phyloP scores from a whole-genome alignment of 1,140 invertebrate species.

The Glossosoma conforme region DNA sequence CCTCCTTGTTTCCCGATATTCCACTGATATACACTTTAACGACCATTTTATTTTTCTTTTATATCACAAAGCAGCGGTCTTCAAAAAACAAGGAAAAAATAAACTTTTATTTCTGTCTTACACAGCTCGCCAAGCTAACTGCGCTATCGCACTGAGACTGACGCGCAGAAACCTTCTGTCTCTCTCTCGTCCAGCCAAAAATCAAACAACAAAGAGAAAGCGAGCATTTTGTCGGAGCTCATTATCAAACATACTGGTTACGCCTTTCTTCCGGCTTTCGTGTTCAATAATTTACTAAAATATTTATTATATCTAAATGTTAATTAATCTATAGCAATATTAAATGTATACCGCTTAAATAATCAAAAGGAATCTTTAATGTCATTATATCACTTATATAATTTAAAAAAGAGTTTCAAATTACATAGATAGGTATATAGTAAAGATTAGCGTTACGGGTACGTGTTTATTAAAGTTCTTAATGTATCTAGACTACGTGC shows the following conservation, averaged over 20 bases:
- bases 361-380: too few species aligned
- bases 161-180: not conserved
- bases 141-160: not conserved
- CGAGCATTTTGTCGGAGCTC: not conserved
- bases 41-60: conserved; percentile 57
- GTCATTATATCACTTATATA: too few species aligned
- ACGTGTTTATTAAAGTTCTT: too few species aligned
- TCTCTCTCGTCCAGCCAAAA: not conserved
- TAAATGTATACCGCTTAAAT: too few species aligned
- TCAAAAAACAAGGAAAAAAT: conserved; percentile 25
- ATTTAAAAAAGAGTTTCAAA: too few species aligned
- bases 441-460: too few species aligned
- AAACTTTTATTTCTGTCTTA: conserved; percentile 26
- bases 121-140: conserved; percentile 4
- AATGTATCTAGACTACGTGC: too few species aligned
- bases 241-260: conserved; percentile 11
- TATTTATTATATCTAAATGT: too few species aligned
- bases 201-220: not conserved
- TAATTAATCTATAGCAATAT: too few species aligned
- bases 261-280: conserved; percentile 13
- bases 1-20: conserved; percentile 88
- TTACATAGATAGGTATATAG: too few species aligned
- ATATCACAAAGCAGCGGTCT: conserved; percentile 10
- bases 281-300: conserved; percentile 5
- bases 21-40: conserved; percentile 86